A percentile compares a stretch with the other conserved stretches of the same genome.
These are phyloP conservation scores for Spinus pinus DNA, from an alignment of 2,797 vertebrate species.

Conservation along the genomic window DNA sequence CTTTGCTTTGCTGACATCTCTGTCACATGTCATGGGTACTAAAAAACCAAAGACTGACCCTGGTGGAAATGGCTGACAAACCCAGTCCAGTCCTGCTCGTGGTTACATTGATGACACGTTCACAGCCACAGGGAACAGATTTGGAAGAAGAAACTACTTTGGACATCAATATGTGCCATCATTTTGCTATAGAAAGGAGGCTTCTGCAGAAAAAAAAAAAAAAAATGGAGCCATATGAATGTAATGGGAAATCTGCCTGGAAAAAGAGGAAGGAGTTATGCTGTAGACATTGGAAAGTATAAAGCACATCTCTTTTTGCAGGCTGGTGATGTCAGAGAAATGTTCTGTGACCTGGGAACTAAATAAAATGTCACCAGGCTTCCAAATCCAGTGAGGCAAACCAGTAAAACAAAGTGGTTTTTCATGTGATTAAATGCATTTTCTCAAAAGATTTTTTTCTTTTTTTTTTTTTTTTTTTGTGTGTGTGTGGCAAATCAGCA, in stretches of 20 bases:
- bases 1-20: background rate
- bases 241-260: background rate
- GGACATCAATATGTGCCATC: background rate
- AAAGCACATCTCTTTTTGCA: background rate
- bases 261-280: background rate
- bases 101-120: background rate
- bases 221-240: background rate
- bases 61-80: background rate
- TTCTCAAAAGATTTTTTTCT: background rate
- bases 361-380: constrained; percentile 15
- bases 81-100: background rate
- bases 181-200: background rate
- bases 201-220: background rate
- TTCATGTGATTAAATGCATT: background rate
- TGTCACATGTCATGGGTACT: background rate
- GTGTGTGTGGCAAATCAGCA: background rate
- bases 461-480: background rate
- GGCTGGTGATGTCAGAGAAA: background rate
- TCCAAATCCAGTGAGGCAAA: background rate
- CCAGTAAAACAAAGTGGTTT: background rate
- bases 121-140: background rate
- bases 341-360: background rate
- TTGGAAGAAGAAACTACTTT: background rate
- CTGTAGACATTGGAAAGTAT: background rate
- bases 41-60: background rate